These are phyloP conservation scores for Trachymyrmex septentrionalis DNA, from an alignment of 1,140 invertebrate genomes.

Conservation along the genomic window DNA sequence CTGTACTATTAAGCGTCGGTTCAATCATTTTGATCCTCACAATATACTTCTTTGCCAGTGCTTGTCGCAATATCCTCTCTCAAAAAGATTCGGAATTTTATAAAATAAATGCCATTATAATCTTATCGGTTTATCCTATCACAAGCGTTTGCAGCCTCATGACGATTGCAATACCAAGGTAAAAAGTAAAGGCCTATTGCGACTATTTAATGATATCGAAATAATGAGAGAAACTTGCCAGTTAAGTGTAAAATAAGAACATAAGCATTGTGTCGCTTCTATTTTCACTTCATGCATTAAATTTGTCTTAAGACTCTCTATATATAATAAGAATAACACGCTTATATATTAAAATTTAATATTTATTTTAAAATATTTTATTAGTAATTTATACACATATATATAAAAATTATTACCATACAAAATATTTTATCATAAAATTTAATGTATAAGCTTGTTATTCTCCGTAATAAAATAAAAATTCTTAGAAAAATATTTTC, in stretches of 20 bases:
- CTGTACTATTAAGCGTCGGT: slow-evolving; percentile 75
- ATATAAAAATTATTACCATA: neutral
- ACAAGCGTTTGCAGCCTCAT: slow-evolving; percentile 81
- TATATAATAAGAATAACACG: too few species aligned
- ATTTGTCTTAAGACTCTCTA: neutral
- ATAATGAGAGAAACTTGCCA: slow-evolving; percentile 17
- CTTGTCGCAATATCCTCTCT: slow-evolving; percentile 78
- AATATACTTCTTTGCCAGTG: slow-evolving; percentile 78
- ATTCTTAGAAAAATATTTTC: neutral
- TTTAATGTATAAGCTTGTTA: neutral
- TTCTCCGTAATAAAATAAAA: neutral
- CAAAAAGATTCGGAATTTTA: slow-evolving; percentile 80
- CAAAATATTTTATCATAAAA: neutral
- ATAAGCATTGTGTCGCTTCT: neutral
- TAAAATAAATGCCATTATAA: slow-evolving; percentile 79
- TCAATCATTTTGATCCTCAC: slow-evolving; percentile 76
- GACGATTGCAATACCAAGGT: slow-evolving; percentile 84
- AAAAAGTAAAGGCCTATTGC: slow-evolving; percentile 47
- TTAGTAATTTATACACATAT: neutral
- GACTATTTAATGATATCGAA: slow-evolving; percentile 5
- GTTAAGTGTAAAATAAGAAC: slow-evolving; percentile 18
- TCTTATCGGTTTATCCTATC: slow-evolving; percentile 83
- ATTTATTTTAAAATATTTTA: neutral
- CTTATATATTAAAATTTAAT: too few species aligned
- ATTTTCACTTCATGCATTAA: slow-evolving; percentile 1